Base-by-base conservation (phyloP, 2,113 vertebrate genomes). In the Colaptes auratus region DNA sequence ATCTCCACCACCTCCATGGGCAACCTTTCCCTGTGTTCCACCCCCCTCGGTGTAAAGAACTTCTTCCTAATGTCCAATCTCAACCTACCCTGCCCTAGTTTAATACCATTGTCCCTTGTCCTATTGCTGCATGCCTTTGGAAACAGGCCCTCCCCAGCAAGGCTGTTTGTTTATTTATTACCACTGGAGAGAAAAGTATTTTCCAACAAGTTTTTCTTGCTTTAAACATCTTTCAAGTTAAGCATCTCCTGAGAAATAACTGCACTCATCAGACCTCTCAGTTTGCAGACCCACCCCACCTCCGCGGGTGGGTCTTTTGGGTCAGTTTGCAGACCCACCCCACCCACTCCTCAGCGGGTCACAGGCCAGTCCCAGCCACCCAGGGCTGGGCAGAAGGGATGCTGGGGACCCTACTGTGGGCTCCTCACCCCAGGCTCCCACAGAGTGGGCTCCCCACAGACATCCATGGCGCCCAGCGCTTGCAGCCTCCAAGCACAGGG, bases 391-490 rank as follows among this genome's bases (percentile, higher is more conserved):
- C 59, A 25, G 84, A 94, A 92, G 76, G 91, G 92, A 72, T 88
- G 88, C 69, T 70, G 76, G 90, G 35, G 55, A 70, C 8, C 8
- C 25, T 50, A 15, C 31, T 5, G 3, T 15, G 19, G 15, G 21
- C 25, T 52, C 36, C 48, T 19, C 15, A 6, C 14, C 3, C 4
- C 7, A 10, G 33, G 36, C 21, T 52, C 15, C 39, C 42, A 6
- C 0, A 1, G 61, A 4, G 15, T 18, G 5, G 36, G 5, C 1
- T 7, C 69, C 31, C 48, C 30, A 1, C 0, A 1, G 6, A 7
- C 20, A n/a, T 21, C 50, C 64, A 5, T 0, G 4, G 23, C 30
- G 65, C 16, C 75, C 65, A 42, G n/a, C 66, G 44, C 23, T 77
- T 27, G 16, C 39, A 56, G 84, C 12, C 81, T 52, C 74, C 44